phyloP scores from a whole-genome alignment of 2,797 vertebrate species.

The Sebastes matsubarae region DNA sequence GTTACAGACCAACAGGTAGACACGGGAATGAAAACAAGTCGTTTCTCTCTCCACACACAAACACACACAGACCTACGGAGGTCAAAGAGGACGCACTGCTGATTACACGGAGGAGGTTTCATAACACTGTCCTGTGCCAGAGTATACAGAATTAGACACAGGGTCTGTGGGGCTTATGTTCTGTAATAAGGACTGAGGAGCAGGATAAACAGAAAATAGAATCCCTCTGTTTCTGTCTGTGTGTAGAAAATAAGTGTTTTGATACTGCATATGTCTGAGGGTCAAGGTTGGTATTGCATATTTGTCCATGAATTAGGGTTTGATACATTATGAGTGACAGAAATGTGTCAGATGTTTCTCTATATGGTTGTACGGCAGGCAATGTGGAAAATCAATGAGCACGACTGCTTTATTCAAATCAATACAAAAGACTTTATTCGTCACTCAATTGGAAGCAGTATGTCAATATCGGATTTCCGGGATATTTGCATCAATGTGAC shows the following conservation, averaged over 20 bases:
- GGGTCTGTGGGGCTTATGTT: constrained; percentile 24
- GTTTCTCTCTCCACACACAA: neutral
- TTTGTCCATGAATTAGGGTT: neutral
- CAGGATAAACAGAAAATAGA: neutral
- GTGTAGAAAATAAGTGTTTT: neutral
- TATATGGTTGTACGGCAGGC: neutral
- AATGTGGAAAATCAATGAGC: neutral
- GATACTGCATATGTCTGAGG: neutral
- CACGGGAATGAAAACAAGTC: neutral
- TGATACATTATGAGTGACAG: neutral
- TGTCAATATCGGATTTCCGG: neutral
- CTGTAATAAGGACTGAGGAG: constrained; percentile 11
- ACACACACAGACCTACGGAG: neutral
- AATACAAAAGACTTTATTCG: neutral
- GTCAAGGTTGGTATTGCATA: neutral
- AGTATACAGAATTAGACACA: constrained; percentile 20
- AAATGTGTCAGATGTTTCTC: neutral
- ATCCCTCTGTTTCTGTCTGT: neutral
- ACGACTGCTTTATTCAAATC: neutral
- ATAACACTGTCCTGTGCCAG: constrained; percentile 15
- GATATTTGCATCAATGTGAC: constrained; percentile 1
- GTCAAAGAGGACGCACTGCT: constrained; percentile 34
- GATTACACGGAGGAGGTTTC: constrained; percentile 33
- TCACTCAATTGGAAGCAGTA: neutral
- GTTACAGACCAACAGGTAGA: neutral